Evolutionary conservation across 2,888 invertebrate genomes (phyloP), one percentile per base, ranked within the genome.

Genomic region (Drosophila mimica): DNA sequence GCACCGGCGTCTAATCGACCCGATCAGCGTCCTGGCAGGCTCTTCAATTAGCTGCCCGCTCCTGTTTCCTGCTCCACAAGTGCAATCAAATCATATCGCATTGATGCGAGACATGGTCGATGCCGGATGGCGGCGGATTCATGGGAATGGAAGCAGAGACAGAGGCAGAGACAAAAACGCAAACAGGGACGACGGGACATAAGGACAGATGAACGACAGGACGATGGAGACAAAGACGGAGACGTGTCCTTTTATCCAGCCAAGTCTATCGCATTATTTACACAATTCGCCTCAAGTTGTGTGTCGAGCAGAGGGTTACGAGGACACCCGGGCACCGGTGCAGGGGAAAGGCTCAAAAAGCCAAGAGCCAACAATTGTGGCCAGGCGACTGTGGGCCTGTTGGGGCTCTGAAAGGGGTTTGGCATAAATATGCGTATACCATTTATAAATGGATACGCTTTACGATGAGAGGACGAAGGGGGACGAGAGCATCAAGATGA

Each of bases 181-280:
- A 51, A 34, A 62, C 17, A 33, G 49, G 46, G 46, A 48, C n/a
- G 33, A 46, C 25, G 46, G 25, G 33, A 46, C 13, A 53, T 25
- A 46, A 46, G 46, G 8, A 20, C 7, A n/a, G 40, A 38, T 1
- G 9, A 48, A 28, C 20, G 13, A 34, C 8, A 28, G n/a, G 13
- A 56, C 30, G 38, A 17, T 11, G 28, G 25, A 33, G 34, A 63
- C 33, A 60, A 43, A 46, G 51, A 60, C 54, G 63, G 51, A 49
- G 48, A 63, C 54, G 46, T 67, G 66, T 70, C 65, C 73, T 66
- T 59, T 60, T 80, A 79, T 72, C 72, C 78, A 81, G 73, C 69
- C 82, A 79, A 87, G 88, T 83, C 84, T 81, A 88, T 78, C 84
- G 73, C 85, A 88, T 84, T 84, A 84, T 86, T 86, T 87, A 86